These are phyloP conservation scores for Crotalus tigris DNA, from an alignment of 2,113 vertebrate species.

Conservation along the genomic window DNA sequence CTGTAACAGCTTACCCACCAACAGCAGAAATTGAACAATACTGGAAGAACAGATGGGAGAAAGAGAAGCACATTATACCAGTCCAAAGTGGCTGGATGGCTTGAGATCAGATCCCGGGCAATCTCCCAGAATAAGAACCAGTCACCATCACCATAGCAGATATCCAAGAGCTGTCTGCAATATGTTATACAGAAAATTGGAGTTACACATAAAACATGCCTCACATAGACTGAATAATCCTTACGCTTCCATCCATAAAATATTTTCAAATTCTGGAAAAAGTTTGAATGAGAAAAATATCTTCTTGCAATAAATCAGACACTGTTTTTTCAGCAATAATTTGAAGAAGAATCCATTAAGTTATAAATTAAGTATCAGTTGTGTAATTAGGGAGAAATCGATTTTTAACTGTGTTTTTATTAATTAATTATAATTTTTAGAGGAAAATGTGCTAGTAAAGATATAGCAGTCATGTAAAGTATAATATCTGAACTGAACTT, in stretches of 20 bases:
- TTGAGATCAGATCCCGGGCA: no score
- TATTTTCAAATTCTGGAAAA: conserved; percentile 18
- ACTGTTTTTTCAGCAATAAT: conserved; percentile 14
- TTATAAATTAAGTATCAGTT: conserved; percentile 22
- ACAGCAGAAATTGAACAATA: no score
- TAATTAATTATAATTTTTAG: conserved; percentile 32
- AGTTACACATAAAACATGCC: background rate
- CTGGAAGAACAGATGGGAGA: no score
- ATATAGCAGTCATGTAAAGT: conserved; percentile 54
- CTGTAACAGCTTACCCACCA: no score
- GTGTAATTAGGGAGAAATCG: conserved; percentile 37
- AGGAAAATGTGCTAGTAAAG: conserved; percentile 50
- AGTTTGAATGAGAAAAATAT: background rate
- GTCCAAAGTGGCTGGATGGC: no score
- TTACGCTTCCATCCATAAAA: background rate
- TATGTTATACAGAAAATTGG: background rate
- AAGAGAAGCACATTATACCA: no score
- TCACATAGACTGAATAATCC: background rate
- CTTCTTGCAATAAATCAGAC: background rate
- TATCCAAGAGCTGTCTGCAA: background rate
- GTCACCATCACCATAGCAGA: no score
- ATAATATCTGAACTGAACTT: conserved; percentile 61
- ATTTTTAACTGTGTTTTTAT: conserved; percentile 16
- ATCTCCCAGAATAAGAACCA: no score
- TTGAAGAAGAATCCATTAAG: conserved; percentile 41